phyloP scores from a whole-genome alignment of 2,888 invertebrate genomes.

The Cynaeus angustus region DNA sequence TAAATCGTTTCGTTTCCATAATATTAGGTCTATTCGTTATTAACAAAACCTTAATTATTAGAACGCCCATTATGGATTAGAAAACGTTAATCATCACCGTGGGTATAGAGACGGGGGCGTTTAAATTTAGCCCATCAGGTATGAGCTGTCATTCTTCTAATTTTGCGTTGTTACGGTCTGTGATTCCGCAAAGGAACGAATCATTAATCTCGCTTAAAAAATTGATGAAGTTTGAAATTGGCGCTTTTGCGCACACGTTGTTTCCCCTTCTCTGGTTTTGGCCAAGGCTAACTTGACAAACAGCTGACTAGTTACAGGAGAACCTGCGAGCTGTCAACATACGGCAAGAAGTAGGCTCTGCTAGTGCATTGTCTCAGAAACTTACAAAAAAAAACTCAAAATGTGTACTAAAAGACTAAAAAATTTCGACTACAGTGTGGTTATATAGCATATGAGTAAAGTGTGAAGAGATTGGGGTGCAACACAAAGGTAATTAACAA shows the following conservation, averaged over 20 bases:
- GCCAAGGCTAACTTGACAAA: constrained; percentile 60
- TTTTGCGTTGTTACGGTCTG: too few species aligned
- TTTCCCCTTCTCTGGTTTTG: constrained; percentile 39
- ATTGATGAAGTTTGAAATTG: constrained; percentile 42
- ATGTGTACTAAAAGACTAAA: constrained; percentile 62
- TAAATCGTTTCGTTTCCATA: constrained; percentile 11
- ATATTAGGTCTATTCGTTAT: neutral
- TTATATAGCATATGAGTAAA: constrained; percentile 63
- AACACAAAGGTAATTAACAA: constrained; percentile 57
- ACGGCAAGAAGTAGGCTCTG: constrained; percentile 52
- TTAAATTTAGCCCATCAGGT: too few species aligned
- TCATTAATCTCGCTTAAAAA: constrained; percentile 5
- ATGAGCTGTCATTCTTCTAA: too few species aligned
- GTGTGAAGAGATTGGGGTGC: constrained; percentile 56
- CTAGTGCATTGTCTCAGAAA: constrained; percentile 56
- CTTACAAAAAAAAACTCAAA: constrained; percentile 56
- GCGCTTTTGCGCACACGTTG: constrained; percentile 46
- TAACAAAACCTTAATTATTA: neutral
- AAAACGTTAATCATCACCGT: too few species aligned
- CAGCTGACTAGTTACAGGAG: constrained; percentile 65
- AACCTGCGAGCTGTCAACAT: constrained; percentile 60
- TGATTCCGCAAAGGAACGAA: neutral
- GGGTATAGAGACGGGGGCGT: too few species aligned
- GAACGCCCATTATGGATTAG: too few species aligned
- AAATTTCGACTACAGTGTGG: constrained; percentile 58